Conservation (phyloP, 2,888 invertebrate genomes). For the Sericinus montela region DNA sequence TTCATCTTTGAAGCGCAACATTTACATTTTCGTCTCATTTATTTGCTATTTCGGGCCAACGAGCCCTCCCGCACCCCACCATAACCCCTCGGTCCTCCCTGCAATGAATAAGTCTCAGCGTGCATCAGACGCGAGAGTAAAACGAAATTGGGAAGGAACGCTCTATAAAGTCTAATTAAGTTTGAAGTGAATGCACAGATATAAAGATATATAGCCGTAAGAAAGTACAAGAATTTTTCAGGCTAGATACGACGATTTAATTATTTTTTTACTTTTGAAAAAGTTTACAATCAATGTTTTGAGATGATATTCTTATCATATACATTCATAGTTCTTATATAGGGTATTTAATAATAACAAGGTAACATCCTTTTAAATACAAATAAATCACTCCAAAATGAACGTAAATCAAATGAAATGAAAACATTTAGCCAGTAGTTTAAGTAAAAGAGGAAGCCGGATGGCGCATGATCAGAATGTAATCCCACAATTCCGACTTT, state of each 20-base stretch:
- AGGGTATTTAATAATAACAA: slow-evolving; percentile 11
- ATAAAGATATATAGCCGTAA: neutral
- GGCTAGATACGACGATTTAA: no score
- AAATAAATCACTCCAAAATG: slow-evolving; percentile 51
- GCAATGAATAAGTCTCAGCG: slow-evolving; percentile 74
- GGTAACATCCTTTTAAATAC: slow-evolving; percentile 55
- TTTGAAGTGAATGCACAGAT: slow-evolving; percentile 74
- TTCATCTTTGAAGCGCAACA: slow-evolving; percentile 79
- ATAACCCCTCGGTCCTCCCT: slow-evolving; percentile 46
- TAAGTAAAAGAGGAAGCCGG: slow-evolving; percentile 59
- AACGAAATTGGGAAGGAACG: slow-evolving; percentile 77
- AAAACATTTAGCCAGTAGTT: slow-evolving; percentile 50
- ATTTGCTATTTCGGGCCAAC: slow-evolving; percentile 77
- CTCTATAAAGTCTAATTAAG: slow-evolving; percentile 79
- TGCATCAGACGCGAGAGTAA: slow-evolving; percentile 66
- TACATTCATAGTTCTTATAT: neutral
- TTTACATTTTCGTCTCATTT: slow-evolving; percentile 80
- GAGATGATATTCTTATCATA: no score
- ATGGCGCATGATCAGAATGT: slow-evolving; percentile 69
- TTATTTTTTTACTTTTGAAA: no score
- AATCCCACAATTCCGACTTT: slow-evolving; percentile 62
- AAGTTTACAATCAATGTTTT: no score
- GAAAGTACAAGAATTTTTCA: neutral
- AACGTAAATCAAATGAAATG: slow-evolving; percentile 58
- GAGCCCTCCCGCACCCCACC: slow-evolving; percentile 38